phyloP scores from a whole-genome alignment of 1,140 invertebrate species.

The Drosophila punjabiensis region DNA sequence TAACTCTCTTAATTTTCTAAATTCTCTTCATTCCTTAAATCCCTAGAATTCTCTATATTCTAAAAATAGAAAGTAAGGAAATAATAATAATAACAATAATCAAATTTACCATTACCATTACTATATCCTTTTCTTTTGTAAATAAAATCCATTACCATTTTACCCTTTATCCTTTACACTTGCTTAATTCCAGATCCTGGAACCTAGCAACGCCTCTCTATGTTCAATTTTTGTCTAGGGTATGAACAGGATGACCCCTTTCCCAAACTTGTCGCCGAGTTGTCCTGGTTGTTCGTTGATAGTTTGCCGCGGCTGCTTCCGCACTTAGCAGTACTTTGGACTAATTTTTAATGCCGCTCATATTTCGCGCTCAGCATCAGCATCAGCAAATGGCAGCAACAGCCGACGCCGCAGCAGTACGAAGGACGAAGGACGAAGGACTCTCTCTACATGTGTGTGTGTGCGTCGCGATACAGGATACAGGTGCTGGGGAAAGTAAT shows the following conservation, averaged over 20 bases:
- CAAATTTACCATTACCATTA: background rate
- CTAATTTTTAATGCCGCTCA: conserved; percentile 79
- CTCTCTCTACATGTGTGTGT: conserved; percentile 1
- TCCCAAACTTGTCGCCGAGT: background rate
- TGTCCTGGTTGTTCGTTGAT: conserved; percentile 46
- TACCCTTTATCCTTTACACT: background rate
- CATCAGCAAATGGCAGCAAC: conserved; percentile 30
- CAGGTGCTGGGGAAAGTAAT: conserved; percentile 71
- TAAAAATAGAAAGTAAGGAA: background rate
- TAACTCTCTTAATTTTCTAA: too few species aligned
- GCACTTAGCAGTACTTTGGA: conserved; percentile 79
- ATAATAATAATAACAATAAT: background rate
- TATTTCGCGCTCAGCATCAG: conserved; percentile 55
- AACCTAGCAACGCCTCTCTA: background rate
- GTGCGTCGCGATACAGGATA: conserved; percentile 49
- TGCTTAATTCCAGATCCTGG: background rate
- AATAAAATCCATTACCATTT: background rate
- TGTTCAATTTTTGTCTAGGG: background rate
- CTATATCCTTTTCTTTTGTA: background rate
- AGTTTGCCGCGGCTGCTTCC: conserved; percentile 62
- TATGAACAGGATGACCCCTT: conserved; percentile 8
- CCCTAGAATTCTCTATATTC: too few species aligned
- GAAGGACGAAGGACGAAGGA: conserved; percentile 7
- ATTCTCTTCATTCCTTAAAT: too few species aligned
- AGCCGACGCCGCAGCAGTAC: conserved; percentile 23